A percentile compares a stretch with the other conserved stretches of the same genome.
Conservation (phyloP, 2,888 invertebrate species). For the Terebella lapidaria region DNA sequence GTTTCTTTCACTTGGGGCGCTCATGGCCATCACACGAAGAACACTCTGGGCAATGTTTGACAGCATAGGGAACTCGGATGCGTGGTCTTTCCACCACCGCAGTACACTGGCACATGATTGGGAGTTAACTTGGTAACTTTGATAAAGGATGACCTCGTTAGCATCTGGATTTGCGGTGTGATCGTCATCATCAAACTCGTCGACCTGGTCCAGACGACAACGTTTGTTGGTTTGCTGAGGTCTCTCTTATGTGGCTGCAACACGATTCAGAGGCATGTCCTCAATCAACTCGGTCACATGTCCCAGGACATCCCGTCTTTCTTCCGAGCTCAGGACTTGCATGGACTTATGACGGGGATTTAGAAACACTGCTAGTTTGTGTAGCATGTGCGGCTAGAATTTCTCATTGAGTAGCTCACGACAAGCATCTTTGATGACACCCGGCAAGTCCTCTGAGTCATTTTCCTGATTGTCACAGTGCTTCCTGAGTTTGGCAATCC, state of each 20-base stretch:
- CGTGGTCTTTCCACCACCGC: not conserved
- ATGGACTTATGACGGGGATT: not conserved
- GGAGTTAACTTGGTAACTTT: not conserved
- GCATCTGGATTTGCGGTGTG: not conserved
- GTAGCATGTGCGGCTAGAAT: not conserved
- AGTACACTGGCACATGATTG: not conserved
- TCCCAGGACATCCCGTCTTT: not conserved
- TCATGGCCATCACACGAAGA: not conserved
- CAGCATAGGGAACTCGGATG: not conserved
- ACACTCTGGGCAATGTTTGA: not conserved
- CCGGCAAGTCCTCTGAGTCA: not conserved
- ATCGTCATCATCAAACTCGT: not conserved
- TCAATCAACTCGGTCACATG: not conserved
- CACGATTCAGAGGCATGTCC: not conserved
- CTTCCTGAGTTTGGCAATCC: not conserved
- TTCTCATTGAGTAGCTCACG: not conserved
- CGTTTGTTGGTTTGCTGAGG: not conserved
- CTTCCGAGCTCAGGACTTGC: not conserved
- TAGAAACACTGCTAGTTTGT: not conserved
- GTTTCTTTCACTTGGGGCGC: not conserved
- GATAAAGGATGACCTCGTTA: not conserved
- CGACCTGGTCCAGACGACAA: not conserved
- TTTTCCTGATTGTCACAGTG: not conserved
- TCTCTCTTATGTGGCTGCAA: not conserved
- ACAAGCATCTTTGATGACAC: no score